Evolutionary conservation across 2,888 invertebrate species (phyloP).

Genomic region (Monoplex corrugatus): DNA sequence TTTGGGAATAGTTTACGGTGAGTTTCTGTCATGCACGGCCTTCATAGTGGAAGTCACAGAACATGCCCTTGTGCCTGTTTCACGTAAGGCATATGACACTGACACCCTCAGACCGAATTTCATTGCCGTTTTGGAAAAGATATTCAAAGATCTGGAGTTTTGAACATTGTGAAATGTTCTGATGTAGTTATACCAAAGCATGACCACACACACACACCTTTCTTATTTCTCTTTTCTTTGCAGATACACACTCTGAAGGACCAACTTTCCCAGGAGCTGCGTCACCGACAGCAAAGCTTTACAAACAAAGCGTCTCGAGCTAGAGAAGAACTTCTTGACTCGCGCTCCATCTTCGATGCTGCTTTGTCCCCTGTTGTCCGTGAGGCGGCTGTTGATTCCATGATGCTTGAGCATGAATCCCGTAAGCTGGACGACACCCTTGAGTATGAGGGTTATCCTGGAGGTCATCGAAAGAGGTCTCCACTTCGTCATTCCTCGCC

Average conservation of each 20-base stretch:
- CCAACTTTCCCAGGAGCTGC: constrained; percentile 92
- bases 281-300: constrained; percentile 93
- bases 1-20: too few relatives aligned
- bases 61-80: too few relatives aligned
- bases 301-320: constrained; percentile 91
- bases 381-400: constrained; percentile 93
- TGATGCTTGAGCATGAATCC: constrained; percentile 94
- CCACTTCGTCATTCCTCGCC: constrained; percentile 69
- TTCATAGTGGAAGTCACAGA: too few relatives aligned
- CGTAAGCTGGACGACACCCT: constrained; percentile 86
- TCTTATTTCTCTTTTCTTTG: not conserved
- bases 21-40: too few relatives aligned
- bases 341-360: constrained; percentile 89
- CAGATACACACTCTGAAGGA: constrained; percentile 89
- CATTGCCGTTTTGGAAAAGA: too few relatives aligned
- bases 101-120: too few relatives aligned
- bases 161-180: too few relatives aligned
- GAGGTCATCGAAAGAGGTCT: constrained; percentile 65
- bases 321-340: constrained; percentile 92
- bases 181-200: too few relatives aligned
- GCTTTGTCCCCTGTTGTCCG: constrained; percentile 88
- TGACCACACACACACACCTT: too few relatives aligned
- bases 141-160: too few relatives aligned
- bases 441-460: constrained; percentile 65
- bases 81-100: too few relatives aligned